A percentile compares a stretch with the other conserved stretches of the same genome.
Conservation (phyloP, 2,113 vertebrate species). For the Montifringilla adamsi region DNA sequence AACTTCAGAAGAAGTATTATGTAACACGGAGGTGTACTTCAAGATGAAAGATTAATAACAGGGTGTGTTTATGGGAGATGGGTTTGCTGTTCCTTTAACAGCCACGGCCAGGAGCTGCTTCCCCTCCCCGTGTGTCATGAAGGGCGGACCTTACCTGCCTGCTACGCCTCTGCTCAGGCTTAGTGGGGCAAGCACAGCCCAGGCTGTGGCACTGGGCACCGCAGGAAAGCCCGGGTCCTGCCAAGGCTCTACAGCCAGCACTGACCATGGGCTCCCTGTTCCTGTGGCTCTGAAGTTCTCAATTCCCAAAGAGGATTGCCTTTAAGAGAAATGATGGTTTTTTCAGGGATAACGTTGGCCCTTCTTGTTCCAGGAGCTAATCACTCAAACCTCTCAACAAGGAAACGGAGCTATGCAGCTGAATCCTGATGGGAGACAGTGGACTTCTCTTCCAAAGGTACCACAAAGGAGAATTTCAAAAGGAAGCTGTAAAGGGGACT, state of each 20-base stretch:
- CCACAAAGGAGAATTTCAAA: not conserved
- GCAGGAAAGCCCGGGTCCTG: not conserved
- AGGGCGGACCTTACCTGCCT: conserved; percentile 9
- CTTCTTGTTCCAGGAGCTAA: conserved; percentile 1
- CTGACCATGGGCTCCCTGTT: not conserved
- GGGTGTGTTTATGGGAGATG: not conserved
- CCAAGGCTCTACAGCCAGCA: fast-evolving
- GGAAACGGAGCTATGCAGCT: not conserved
- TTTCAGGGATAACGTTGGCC: not conserved
- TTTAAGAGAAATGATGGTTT: not conserved
- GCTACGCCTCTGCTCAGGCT: not conserved
- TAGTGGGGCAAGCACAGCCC: not conserved
- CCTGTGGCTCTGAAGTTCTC: not conserved
- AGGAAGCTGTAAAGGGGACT: not conserved
- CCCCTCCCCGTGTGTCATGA: not conserved
- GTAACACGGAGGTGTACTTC: not conserved
- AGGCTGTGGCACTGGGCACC: fast-evolving
- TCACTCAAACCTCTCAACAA: not conserved
- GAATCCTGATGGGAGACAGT: not conserved
- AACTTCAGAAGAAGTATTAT: not conserved
- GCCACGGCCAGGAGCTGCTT: not conserved
- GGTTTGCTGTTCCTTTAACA: conserved; percentile 33
- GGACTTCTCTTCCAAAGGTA: conserved; percentile 30
- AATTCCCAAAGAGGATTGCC: not conserved
- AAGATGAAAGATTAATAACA: not conserved